Percentiles rank a stretch among this genome's conserved stretches.
These are phyloP conservation scores for Seriola dumerili DNA, from an alignment of 2,113 vertebrate species.

Conservation along the genomic window DNA sequence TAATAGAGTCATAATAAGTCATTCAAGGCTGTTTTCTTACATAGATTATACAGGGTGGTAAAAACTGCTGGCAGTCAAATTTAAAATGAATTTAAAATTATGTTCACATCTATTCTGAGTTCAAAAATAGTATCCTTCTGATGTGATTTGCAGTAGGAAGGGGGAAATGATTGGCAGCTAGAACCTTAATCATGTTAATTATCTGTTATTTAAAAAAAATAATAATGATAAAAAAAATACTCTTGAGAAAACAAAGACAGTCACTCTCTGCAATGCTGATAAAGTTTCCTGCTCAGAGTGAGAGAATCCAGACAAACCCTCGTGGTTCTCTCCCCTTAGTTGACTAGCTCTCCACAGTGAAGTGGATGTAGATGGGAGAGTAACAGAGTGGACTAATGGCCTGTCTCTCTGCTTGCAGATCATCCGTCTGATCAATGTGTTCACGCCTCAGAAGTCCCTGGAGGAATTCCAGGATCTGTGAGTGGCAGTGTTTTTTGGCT, in stretches of 20 bases:
- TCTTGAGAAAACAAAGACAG: slow-evolving; percentile 1
- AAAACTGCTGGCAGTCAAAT: background rate
- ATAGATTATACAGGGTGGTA: background rate
- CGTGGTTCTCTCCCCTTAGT: slow-evolving; percentile 12
- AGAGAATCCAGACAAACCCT: slow-evolving; percentile 15
- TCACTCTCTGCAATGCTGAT: background rate
- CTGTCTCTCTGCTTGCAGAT: slow-evolving; percentile 88
- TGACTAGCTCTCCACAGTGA: slow-evolving; percentile 24
- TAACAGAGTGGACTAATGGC: slow-evolving; percentile 64
- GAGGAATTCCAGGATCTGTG: slow-evolving; percentile 99
- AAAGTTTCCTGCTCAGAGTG: slow-evolving; percentile 21
- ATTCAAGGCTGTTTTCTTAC: background rate
- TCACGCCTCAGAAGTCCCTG: slow-evolving; percentile 98
- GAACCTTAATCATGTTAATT: background rate
- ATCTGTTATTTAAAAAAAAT: background rate
- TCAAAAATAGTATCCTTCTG: background rate
- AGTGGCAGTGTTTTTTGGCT: slow-evolving; percentile 79
- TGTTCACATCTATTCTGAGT: background rate
- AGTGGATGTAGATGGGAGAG: slow-evolving; percentile 53
- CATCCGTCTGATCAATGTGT: slow-evolving; percentile 98
- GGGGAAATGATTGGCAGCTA: background rate
- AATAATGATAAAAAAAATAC: background rate
- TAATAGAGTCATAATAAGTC: too few species aligned
- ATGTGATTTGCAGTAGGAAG: background rate
- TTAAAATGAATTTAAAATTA: background rate